Conservation (phyloP, 1,140 invertebrate genomes). For the Cephus cinctus region DNA sequence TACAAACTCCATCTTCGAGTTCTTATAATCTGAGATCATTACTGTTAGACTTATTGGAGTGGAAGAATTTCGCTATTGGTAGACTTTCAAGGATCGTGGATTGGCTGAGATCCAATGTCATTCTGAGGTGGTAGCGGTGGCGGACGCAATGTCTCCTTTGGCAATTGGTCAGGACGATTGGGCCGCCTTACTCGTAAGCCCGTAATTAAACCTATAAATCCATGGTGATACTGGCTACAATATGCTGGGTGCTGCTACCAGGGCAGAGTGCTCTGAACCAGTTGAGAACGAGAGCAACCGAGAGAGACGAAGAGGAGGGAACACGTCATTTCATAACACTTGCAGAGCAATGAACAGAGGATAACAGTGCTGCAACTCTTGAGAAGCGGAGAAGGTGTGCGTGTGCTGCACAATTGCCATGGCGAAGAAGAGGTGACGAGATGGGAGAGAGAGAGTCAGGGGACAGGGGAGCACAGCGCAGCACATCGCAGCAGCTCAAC, state of each 20-base stretch:
- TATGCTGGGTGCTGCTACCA: no score
- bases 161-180: no score
- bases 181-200: slow-evolving; percentile 18
- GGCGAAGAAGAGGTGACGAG: slow-evolving; percentile 6
- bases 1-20: no score
- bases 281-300: slow-evolving; percentile 5
- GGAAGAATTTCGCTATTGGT: no score
- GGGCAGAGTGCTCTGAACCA: not conserved
- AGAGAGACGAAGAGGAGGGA: not conserved
- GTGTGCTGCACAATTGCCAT: slow-evolving; percentile 1
- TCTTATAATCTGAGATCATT: no score
- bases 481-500: slow-evolving; percentile 29
- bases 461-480: slow-evolving; percentile 14
- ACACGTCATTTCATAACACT: slow-evolving; percentile 27
- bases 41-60: no score
- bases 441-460: slow-evolving; percentile 14
- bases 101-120: no score
- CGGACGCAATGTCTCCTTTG: no score
- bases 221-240: no score
- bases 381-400: slow-evolving; percentile 5
- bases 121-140: no score
- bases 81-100: no score
- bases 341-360: slow-evolving; percentile 20
- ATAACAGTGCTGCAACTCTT: slow-evolving; percentile 17
- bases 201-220: slow-evolving; percentile 1